These are phyloP conservation scores for Ypsolopha sequella DNA, from an alignment of 2,888 invertebrate genomes.

Conservation along the genomic window DNA sequence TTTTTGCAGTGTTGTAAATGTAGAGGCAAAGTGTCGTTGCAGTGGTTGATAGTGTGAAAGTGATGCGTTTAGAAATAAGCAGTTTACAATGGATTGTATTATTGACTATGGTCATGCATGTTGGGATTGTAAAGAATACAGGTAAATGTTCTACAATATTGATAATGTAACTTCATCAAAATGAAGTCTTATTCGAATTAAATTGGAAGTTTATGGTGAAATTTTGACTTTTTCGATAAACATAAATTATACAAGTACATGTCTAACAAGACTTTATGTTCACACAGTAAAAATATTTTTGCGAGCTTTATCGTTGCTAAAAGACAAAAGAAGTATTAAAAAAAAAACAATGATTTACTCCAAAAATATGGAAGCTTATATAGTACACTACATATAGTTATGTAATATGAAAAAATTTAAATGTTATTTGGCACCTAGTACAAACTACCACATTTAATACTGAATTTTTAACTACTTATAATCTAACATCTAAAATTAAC, in stretches of 20 bases:
- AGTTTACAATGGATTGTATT: slow-evolving; percentile 30
- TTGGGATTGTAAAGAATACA: slow-evolving; percentile 45
- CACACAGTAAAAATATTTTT: background rate
- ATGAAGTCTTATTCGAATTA: no score
- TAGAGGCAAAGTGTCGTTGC: background rate
- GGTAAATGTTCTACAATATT: slow-evolving; percentile 23
- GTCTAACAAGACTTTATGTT: background rate
- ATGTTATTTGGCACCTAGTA: no score
- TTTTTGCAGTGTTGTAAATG: slow-evolving; percentile 6
- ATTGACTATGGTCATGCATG: slow-evolving; percentile 26
- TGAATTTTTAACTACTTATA: no score
- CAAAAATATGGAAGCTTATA: no score
- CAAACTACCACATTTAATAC: no score
- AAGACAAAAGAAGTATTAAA: no score
- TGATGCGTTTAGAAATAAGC: slow-evolving; percentile 43
- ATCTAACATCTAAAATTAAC: no score
- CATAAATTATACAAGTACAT: background rate
- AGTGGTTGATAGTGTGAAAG: slow-evolving; percentile 8
- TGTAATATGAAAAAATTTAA: no score
- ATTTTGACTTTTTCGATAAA: background rate
- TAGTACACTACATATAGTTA: no score
- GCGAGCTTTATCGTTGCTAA: background rate
- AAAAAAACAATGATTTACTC: no score
- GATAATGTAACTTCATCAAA: background rate
- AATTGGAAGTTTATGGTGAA: no score